Base-by-base conservation (phyloP, 2,113 vertebrate species). In the mouse (Mus musculus) region DNA sequence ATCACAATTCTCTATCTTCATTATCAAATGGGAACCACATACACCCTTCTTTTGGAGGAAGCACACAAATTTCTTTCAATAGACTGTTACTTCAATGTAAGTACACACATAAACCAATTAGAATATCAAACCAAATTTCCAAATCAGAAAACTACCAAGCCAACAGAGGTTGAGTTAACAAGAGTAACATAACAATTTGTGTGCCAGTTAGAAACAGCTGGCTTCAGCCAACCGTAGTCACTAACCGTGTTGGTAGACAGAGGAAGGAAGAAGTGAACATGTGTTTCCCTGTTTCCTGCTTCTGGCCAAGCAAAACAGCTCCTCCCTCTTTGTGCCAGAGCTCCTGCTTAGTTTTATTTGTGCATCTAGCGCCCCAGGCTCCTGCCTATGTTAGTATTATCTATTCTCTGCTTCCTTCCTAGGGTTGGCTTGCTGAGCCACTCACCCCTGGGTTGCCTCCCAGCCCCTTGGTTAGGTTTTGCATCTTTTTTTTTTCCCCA, bases 1-100 rank as follows among this genome's bases (percentile, higher is more conserved):
- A 76, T 88, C 75, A 90, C 65, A 95, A 85, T 95, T 93, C 84
- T 77, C 54, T 54, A 56, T 30, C 49, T 73, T 93, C 90, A 88
- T 54, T 93, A 39, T 93, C 90, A 89, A 77, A 85, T 19, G 71
- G 90, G 71, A 96, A 39, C 89, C 94, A 86, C 16, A 7, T n/a
- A 76, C 30, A 11, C 24, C 52, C 17, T 92, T 26, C 63, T 61
- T 96, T 71, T 28, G 46, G 61, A 95, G 56, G 69, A 95, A 93
- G 92, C 84, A 77, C 63, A 77, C 84, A 95, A 96, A 96, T 85
- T 81, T 77, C 63, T 96, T 96, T 85, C n/a, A 95, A 94, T 91
- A 76, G 52, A 78, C 69, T 81, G 49, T 84, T 95, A 96, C 82
- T 89, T 90, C 75, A 90, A 87, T 26, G 91, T 93, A 94, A 52